phyloP scores from a whole-genome alignment of 1,140 invertebrate species.

The Atta colombica region DNA sequence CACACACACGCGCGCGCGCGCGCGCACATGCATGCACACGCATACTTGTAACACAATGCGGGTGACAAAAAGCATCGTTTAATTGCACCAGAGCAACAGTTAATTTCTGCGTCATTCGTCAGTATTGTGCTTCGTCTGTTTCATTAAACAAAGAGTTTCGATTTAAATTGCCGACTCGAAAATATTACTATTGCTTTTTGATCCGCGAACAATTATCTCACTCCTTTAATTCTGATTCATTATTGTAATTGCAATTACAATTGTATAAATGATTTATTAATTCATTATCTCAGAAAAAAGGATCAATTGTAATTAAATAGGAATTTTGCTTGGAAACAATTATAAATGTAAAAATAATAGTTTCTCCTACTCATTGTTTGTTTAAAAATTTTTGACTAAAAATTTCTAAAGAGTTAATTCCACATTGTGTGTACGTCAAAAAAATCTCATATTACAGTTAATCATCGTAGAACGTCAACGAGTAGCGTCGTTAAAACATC shows the following conservation, averaged over 20 bases:
- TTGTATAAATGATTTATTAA: background rate
- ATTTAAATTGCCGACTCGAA: slow-evolving; percentile 4
- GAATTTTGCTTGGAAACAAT: background rate
- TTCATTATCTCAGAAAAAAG: background rate
- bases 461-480: slow-evolving; percentile 32
- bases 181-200: background rate
- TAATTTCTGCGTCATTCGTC: slow-evolving; percentile 48
- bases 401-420: background rate
- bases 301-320: background rate
- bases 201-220: background rate
- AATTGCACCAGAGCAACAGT: slow-evolving; percentile 35
- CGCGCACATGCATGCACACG: background rate
- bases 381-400: background rate
- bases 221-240: background rate
- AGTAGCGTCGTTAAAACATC: slow-evolving; percentile 72
- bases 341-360: background rate
- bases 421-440: background rate
- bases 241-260: background rate
- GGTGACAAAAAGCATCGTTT: slow-evolving; percentile 34
- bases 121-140: slow-evolving; percentile 9
- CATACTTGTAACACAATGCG: background rate
- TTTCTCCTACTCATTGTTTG: background rate
- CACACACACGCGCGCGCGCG: too few relatives aligned
- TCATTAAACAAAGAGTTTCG: slow-evolving; percentile 18
- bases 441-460: background rate